Percentiles rank a stretch among this genome's conserved stretches.
These are phyloP conservation scores for Schizaphis graminum DNA, from an alignment of 2,888 invertebrate species.

Conservation along the genomic window DNA sequence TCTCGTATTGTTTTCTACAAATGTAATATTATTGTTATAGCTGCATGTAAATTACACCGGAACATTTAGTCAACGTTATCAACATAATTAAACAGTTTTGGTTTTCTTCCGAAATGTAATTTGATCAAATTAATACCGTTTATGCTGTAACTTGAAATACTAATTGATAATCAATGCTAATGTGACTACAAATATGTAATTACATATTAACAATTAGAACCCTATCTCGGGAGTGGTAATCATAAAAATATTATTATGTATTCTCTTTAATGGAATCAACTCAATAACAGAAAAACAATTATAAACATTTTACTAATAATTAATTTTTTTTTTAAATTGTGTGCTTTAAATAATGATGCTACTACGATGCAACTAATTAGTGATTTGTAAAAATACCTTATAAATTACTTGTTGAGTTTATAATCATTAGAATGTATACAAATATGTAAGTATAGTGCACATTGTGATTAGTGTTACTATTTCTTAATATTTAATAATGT, in stretches of 20 bases:
- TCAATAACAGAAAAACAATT: neutral
- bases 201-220: neutral
- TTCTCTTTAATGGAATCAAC: neutral
- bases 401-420: neutral
- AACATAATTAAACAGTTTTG: slow-evolving; percentile 1
- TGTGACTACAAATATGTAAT: neutral
- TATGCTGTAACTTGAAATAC: neutral
- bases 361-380: neutral
- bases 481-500: neutral
- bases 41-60: neutral
- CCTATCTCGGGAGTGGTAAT: neutral
- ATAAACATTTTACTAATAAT: neutral
- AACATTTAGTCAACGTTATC: slow-evolving; percentile 19
- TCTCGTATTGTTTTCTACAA: neutral
- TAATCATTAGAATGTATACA: neutral
- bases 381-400: neutral
- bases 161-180: slow-evolving; percentile 33
- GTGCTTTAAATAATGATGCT: neutral
- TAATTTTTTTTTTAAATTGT: neutral
- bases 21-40: neutral
- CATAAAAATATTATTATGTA: neutral
- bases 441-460: neutral
- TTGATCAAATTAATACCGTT: slow-evolving; percentile 9
- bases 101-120: neutral
- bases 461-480: neutral